Percentiles rank a stretch among this genome's conserved stretches.
Evolutionary conservation across 1,140 invertebrate species (phyloP).

Genomic region (Drosophila paulistorum): DNA sequence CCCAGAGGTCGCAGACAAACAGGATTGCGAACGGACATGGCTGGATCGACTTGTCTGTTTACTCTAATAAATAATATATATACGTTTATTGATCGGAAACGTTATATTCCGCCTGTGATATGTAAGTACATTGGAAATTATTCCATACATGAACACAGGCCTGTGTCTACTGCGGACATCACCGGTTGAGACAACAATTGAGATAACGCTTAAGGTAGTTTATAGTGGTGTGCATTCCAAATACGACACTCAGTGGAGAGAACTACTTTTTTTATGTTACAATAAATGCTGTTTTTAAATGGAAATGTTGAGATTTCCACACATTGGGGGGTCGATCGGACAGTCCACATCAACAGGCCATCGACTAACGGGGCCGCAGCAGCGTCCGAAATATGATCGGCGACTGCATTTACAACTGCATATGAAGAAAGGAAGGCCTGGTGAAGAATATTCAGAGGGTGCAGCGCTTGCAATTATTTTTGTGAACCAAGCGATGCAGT

Average conservation of each 20-base stretch:
- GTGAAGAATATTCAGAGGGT: conserved; percentile 9
- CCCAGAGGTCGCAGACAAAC: too few species aligned
- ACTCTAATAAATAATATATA: too few species aligned
- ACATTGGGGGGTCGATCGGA: conserved; percentile 62
- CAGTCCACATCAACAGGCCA: conserved; percentile 43
- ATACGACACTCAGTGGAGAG: conserved; percentile 35
- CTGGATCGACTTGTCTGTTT: too few species aligned
- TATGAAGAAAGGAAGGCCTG: conserved; percentile 47
- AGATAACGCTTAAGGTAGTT: too few species aligned
- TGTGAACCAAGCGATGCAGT: conserved; percentile 39
- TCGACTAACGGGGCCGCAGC: conserved; percentile 27
- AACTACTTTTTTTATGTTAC: conserved; percentile 48
- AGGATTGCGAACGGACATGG: too few species aligned
- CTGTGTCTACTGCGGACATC: too few species aligned
- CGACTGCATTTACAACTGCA: conserved; percentile 72
- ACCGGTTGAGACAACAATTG: too few species aligned
- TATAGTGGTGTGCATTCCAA: conserved; percentile 3
- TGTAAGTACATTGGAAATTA: too few species aligned
- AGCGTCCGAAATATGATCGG: conserved; percentile 73
- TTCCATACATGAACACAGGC: too few species aligned
- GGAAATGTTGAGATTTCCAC: conserved; percentile 58
- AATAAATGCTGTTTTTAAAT: conserved; percentile 53
- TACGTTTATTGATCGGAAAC: too few species aligned
- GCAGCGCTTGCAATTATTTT: conserved; percentile 63
- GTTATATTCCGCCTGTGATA: too few species aligned